phyloP scores from a whole-genome alignment of 2,888 invertebrate species.

The Drosophila basisetae region DNA sequence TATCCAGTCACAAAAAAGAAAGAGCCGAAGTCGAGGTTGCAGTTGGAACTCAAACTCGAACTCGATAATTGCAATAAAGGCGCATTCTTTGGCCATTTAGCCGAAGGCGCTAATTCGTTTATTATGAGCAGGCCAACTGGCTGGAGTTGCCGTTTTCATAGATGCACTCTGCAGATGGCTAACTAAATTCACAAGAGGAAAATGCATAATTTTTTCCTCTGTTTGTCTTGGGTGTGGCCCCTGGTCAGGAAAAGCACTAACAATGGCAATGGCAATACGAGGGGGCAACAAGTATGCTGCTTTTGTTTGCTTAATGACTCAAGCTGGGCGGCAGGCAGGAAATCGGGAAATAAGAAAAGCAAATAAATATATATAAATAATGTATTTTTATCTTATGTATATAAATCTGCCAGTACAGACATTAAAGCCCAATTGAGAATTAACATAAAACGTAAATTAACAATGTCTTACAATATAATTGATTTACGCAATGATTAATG shows the following conservation, averaged over 20 bases:
- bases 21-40: constrained; percentile 27
- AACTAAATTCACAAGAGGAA: constrained; percentile 56
- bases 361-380: neutral
- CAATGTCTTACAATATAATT: neutral
- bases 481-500: neutral
- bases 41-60: constrained; percentile 35
- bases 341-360: constrained; percentile 1
- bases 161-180: constrained; percentile 66
- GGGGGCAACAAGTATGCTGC: constrained; percentile 36
- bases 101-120: constrained; percentile 79
- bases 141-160: constrained; percentile 29
- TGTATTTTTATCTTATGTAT: neutral
- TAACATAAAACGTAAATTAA: neutral
- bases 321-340: constrained; percentile 16
- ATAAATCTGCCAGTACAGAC: neutral
- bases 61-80: constrained; percentile 79
- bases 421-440: neutral
- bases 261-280: constrained; percentile 63
- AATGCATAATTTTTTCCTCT: constrained; percentile 68
- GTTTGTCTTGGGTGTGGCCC: constrained; percentile 62
- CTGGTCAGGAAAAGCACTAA: constrained; percentile 45
- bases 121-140: constrained; percentile 66
- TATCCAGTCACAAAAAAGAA: constrained; percentile 13
- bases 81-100: constrained; percentile 74
- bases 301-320: constrained; percentile 65